phyloP scores from a whole-genome alignment of 2,888 invertebrate genomes.

The Leucophenga maculata region DNA sequence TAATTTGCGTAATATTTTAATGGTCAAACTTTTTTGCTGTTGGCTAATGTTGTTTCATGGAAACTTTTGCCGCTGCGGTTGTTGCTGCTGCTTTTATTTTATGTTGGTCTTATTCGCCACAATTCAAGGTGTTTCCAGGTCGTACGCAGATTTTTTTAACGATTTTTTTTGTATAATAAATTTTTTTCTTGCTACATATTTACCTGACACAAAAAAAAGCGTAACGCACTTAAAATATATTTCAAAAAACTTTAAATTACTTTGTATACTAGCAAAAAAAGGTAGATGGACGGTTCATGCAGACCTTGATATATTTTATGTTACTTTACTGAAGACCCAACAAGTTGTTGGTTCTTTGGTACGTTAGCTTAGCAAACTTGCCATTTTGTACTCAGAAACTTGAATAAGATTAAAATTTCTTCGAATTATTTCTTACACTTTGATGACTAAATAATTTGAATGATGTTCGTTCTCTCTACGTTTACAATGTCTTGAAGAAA shows the following conservation, averaged over 20 bases:
- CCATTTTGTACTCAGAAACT: too few relatives aligned
- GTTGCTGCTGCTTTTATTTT: background rate
- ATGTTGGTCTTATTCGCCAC: background rate
- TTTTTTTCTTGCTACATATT: background rate
- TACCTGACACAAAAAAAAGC: conserved; percentile 9
- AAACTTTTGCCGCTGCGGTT: background rate
- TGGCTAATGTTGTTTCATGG: conserved; percentile 35
- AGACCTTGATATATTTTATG: conserved; percentile 7
- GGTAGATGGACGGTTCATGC: background rate
- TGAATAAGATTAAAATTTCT: too few relatives aligned
- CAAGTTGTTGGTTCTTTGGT: too few relatives aligned
- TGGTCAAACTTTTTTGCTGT: conserved; percentile 29
- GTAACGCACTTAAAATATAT: conserved; percentile 4
- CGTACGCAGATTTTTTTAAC: background rate
- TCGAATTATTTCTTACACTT: too few relatives aligned
- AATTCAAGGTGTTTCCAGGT: background rate
- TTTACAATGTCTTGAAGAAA: too few relatives aligned
- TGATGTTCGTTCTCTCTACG: too few relatives aligned
- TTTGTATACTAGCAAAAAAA: background rate
- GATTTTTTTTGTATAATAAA: background rate
- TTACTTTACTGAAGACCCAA: background rate
- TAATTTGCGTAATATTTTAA: conserved; percentile 43
- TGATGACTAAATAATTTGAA: too few relatives aligned
- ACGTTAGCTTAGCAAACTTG: background rate
- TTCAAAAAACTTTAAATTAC: background rate